Evolutionary conservation across 2,888 invertebrate genomes (phyloP).

Genomic region (Yponomeuta plumbellus): DNA sequence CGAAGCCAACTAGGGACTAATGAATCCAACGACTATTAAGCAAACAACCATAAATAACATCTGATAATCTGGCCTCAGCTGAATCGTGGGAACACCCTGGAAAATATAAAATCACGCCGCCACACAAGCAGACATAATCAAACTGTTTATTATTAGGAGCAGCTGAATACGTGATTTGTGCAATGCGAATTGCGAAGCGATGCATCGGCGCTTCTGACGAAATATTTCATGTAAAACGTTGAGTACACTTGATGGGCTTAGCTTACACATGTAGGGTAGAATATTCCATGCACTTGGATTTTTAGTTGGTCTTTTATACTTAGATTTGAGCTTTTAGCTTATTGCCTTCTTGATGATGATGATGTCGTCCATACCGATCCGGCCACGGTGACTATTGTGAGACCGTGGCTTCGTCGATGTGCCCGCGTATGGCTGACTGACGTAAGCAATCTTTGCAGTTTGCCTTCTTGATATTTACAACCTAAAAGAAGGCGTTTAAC

Average conservation of each 20-base stretch:
- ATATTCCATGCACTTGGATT: background rate
- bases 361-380: too few species aligned
- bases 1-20: background rate
- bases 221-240: constrained; percentile 6
- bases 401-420: too few species aligned
- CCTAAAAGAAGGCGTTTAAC: too few species aligned
- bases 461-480: background rate
- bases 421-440: too few species aligned
- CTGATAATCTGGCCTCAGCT: constrained; percentile 9
- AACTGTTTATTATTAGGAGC: constrained; percentile 9
- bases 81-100: constrained; percentile 13
- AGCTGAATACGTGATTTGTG: constrained; percentile 6
- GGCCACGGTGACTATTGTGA: too few species aligned
- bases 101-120: constrained; percentile 7
- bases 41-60: background rate
- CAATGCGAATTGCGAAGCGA: constrained; percentile 7
- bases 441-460: too few species aligned
- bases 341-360: background rate
- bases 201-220: constrained; percentile 12
- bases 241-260: background rate
- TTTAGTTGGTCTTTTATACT: too few species aligned
- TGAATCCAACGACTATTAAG: background rate
- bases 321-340: too few species aligned
- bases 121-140: background rate
- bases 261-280: background rate